These are phyloP conservation scores for Podarcis siculus DNA, from an alignment of 2,797 vertebrate species.

Conservation along the genomic window DNA sequence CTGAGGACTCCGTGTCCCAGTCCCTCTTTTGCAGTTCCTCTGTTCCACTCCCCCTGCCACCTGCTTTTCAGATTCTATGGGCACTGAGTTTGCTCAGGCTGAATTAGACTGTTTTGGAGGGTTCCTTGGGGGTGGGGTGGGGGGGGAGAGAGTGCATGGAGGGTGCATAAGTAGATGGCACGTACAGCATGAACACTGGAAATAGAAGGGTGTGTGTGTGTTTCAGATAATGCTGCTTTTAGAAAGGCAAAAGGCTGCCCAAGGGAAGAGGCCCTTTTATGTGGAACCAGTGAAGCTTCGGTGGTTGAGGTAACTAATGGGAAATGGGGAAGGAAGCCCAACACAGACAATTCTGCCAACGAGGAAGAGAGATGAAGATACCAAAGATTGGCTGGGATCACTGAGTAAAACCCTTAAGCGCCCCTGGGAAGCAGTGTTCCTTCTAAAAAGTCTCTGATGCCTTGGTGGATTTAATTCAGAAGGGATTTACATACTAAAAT, in stretches of 20 bases:
- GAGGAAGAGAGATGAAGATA: fast-evolving
- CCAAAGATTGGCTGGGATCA: neutral
- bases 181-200: too few species aligned
- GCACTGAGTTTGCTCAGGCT: too few species aligned
- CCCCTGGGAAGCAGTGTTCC: neutral
- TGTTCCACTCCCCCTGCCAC: too few species aligned
- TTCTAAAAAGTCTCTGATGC: neutral
- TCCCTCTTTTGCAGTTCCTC: too few species aligned
- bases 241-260: neutral
- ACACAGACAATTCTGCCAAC: neutral
- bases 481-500: slow-evolving; percentile 62
- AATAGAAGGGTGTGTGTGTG: too few species aligned
- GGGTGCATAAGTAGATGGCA: too few species aligned
- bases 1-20: too few species aligned
- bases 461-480: fast-evolving
- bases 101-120: too few species aligned
- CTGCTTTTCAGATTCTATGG: too few species aligned
- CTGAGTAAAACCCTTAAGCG: neutral
- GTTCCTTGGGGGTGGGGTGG: too few species aligned
- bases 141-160: too few species aligned
- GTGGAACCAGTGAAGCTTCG: neutral
- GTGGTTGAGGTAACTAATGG: neutral
- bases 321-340: fast-evolving
- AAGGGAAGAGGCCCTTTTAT: neutral
- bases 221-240: neutral